Evolutionary conservation across 2,888 invertebrate genomes (phyloP), one percentile per base, ranked within the genome.

Genomic region (Hydropsyche betteni): DNA sequence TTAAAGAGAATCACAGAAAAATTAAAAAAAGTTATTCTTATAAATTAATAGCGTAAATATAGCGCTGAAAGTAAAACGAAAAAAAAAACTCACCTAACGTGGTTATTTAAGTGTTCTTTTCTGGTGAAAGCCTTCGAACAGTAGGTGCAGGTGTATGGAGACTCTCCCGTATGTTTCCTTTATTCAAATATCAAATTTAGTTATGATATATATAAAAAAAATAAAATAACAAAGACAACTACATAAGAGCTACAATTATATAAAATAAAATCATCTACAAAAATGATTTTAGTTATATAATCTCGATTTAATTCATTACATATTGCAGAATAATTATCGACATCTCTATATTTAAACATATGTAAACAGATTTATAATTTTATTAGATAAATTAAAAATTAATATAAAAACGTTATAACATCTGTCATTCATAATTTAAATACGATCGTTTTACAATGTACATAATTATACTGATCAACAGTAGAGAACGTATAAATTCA

Each of bases 91-190:
- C 81, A 88, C 86, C 92, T 89, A 84, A 95, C 92, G 83, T 95
- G 95, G 84, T 94, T 94, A 80, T 93, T 94, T 80, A 95, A 89
- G 84, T 95, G 94, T 84, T 95, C 95, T 85, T 94, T 94, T 82
- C 94, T 89, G 6, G 94, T 94, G 85, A 94, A 94, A 68, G 94
- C 93, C 86, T 94, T 94, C 77, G 94, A 93, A 84, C 94, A 94
- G 86, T 92, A 94, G 82, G 92, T 93, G 84, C 94, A 94, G 83
- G 93, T 90, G 87, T 92, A 92, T 64, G 92, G 92, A 52, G 92
- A 91, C 82, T 92, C 91, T 68, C 92, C 93, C 72, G 93, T 93
- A 82, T 93, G 93, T 83, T 93, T 93, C 80, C 95, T 64, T 36
- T 64, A 36, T 64, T 34, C 2, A 64, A 64, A 64, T 36, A 58